Conservation (phyloP, 2,888 invertebrate genomes). For the Dyspetes luteomarginatus region DNA sequence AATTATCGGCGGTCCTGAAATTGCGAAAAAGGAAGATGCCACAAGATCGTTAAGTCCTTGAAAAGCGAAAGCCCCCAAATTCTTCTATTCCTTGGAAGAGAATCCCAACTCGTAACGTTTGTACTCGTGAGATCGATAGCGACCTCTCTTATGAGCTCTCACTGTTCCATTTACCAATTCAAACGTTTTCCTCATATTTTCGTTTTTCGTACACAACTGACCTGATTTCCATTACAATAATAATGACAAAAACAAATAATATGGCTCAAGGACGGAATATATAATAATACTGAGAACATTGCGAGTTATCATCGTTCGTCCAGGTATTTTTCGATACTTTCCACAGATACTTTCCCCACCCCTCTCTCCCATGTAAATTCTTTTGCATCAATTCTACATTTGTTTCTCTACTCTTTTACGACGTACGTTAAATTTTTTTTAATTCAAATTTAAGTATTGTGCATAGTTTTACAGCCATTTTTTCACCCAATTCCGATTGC, state of each 20-base stretch:
- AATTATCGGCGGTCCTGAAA: constrained; percentile 61
- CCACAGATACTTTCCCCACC: no score
- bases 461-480: background rate
- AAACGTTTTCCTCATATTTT: background rate
- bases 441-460: background rate
- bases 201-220: constrained; percentile 1
- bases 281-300: constrained; percentile 36
- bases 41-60: constrained; percentile 74
- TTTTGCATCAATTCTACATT: constrained; percentile 20
- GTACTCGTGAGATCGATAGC: constrained; percentile 18
- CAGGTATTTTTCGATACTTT: constrained; percentile 48
- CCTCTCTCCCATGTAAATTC: background rate
- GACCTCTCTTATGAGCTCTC: constrained; percentile 22
- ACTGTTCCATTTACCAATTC: constrained; percentile 2
- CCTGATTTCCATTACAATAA: background rate
- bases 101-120: constrained; percentile 40
- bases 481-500: background rate
- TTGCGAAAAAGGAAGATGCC: constrained; percentile 68
- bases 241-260: constrained; percentile 31
- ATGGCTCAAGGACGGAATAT: constrained; percentile 43
- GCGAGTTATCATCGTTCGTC: constrained; percentile 32
- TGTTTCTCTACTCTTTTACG: background rate
- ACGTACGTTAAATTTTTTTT: background rate
- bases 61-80: constrained; percentile 52
- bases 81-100: constrained; percentile 24